Conservation (phyloP, 2,797 vertebrate species). For the Aldrovandia affinis region DNA sequence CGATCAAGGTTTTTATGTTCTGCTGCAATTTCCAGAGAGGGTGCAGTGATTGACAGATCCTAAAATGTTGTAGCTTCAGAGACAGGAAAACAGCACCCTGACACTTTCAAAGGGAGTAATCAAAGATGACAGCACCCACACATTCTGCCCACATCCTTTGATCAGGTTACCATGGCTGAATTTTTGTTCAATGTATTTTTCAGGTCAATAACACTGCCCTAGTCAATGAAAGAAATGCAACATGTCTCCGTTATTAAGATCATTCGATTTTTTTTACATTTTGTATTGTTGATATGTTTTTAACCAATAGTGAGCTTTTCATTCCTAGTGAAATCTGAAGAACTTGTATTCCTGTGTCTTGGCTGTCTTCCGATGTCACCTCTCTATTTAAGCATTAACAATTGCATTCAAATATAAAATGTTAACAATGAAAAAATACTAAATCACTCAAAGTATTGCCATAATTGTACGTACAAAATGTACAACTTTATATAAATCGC, state of each 20-base stretch:
- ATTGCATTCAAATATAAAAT: too few species aligned
- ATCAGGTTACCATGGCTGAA: slow-evolving; percentile 21
- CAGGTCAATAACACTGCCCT: slow-evolving; percentile 17
- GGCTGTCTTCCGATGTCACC: too few species aligned
- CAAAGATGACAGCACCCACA: slow-evolving; percentile 43
- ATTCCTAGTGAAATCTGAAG: too few species aligned
- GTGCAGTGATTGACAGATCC: slow-evolving; percentile 55
- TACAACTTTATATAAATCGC: too few species aligned
- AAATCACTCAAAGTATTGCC: too few species aligned
- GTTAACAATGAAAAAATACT: too few species aligned
- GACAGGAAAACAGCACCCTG: slow-evolving; percentile 55
- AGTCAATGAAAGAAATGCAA: neutral
- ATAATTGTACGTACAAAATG: too few species aligned
- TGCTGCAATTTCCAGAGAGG: slow-evolving; percentile 33
- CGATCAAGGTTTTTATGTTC: slow-evolving; percentile 45
- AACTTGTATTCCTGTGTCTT: too few species aligned
- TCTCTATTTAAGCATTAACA: too few species aligned
- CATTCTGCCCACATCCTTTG: slow-evolving; percentile 27
- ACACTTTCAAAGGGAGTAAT: slow-evolving; percentile 55
- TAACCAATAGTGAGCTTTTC: too few species aligned
- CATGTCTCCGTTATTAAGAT: neutral
- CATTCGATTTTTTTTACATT: too few species aligned
- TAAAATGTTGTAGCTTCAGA: slow-evolving; percentile 51
- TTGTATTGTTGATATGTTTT: neutral
- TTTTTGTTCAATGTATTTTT: slow-evolving; percentile 8